A percentile compares a stretch with the other conserved stretches of the same genome.
Conservation (phyloP, 2,797 vertebrate species). For the Cossypha polioptera region DNA sequence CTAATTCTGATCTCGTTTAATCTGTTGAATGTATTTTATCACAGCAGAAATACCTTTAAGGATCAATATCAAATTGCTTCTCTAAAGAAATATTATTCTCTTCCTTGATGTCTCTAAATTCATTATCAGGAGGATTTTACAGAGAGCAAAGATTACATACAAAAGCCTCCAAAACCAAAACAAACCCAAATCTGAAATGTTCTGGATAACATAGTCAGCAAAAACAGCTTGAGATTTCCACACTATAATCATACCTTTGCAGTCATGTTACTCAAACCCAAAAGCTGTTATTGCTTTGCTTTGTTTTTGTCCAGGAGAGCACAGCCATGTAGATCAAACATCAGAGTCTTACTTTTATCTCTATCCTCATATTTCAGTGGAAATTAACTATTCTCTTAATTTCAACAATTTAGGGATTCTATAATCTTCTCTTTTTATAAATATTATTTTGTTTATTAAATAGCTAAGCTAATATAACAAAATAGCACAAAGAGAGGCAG, state of each 20-base stretch:
- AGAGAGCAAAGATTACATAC: neutral
- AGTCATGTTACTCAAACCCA: neutral
- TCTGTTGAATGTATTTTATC: neutral
- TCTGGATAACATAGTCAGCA: neutral
- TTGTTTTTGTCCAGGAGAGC: neutral
- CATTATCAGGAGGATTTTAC: neutral
- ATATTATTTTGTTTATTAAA: conserved; percentile 15
- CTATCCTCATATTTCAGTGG: neutral
- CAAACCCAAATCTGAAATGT: neutral
- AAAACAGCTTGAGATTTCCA: neutral
- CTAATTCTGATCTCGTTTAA: neutral
- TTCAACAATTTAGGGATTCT: neutral
- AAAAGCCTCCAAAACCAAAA: neutral
- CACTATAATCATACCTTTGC: neutral
- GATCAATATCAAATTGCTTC: neutral
- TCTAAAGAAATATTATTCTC: neutral
- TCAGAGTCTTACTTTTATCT: conserved; percentile 6
- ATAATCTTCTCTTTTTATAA: neutral
- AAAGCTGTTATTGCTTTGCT: neutral
- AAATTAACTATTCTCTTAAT: neutral
- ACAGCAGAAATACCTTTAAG: neutral
- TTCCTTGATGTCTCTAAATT: neutral
- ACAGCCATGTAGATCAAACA: neutral
- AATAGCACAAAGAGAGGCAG: neutral
- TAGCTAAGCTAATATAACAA: neutral